Percentiles rank a stretch among this genome's conserved stretches.
phyloP scores from a whole-genome alignment of 2,888 invertebrate genomes.

The Apotomis turbidana region DNA sequence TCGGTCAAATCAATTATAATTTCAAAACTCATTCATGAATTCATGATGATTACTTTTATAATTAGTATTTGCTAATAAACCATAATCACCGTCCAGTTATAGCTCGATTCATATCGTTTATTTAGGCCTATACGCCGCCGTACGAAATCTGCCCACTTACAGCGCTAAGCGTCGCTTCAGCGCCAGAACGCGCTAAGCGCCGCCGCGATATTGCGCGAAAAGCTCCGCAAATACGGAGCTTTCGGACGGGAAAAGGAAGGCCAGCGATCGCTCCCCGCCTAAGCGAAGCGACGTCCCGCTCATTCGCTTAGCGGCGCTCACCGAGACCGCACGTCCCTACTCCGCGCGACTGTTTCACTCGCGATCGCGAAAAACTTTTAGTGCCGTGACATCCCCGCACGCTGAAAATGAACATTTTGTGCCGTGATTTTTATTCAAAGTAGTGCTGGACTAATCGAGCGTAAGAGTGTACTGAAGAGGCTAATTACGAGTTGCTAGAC shows the following conservation, averaged over 20 bases:
- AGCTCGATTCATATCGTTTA: constrained; percentile 67
- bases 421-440: constrained; percentile 64
- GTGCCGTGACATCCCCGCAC: constrained; percentile 62
- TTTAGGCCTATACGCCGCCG: constrained; percentile 78
- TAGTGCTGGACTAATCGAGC: constrained; percentile 68
- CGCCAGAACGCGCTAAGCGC: constrained; percentile 61
- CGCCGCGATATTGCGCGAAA: constrained; percentile 62
- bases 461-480: constrained; percentile 71
- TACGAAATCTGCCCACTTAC: constrained; percentile 81
- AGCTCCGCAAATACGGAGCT: constrained; percentile 71
- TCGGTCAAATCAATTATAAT: neutral
- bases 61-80: neutral
- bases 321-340: constrained; percentile 60
- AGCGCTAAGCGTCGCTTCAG: constrained; percentile 67
- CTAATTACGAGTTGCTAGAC: constrained; percentile 79
- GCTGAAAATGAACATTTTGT: constrained; percentile 68
- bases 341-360: constrained; percentile 45
- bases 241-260: constrained; percentile 74
- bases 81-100: constrained; percentile 45
- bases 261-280: constrained; percentile 69
- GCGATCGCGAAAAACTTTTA: constrained; percentile 82
- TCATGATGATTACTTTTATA: neutral
- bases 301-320: constrained; percentile 74
- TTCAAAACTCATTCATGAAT: neutral
- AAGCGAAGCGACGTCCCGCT: constrained; percentile 50